phyloP scores from a whole-genome alignment of 2,888 invertebrate species.

The Helleia helle region DNA sequence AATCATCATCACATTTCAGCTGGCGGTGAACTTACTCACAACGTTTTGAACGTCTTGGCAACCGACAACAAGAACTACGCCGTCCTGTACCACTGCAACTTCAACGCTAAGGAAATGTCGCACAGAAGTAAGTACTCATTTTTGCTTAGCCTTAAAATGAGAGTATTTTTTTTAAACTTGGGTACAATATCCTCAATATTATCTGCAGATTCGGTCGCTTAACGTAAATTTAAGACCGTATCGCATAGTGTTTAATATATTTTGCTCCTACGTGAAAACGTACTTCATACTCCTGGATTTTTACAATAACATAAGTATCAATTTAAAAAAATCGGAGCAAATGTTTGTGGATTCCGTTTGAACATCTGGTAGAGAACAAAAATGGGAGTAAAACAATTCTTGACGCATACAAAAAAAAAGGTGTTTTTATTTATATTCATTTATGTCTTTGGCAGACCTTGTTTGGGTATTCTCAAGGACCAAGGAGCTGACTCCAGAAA shows the following conservation, averaged over 20 bases:
- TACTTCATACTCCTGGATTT: too few species aligned
- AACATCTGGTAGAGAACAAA: too few species aligned
- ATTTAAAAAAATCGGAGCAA: too few species aligned
- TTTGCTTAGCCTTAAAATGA: too few species aligned
- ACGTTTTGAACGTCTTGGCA: constrained; percentile 29
- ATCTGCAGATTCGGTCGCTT: background rate
- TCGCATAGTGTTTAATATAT: too few species aligned
- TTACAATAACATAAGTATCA: too few species aligned
- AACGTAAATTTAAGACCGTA: background rate
- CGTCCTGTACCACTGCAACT: constrained; percentile 75
- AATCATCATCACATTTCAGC: background rate
- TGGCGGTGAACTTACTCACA: constrained; percentile 23
- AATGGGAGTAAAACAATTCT: too few species aligned
- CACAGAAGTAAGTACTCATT: constrained; percentile 34
- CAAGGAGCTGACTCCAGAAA: background rate
- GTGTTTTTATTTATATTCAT: background rate
- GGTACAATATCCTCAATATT: too few species aligned
- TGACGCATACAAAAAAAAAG: background rate
- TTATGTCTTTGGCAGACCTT: background rate
- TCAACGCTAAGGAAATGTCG: constrained; percentile 42
- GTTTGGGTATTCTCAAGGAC: constrained; percentile 7
- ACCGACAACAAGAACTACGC: constrained; percentile 26
- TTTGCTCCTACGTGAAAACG: too few species aligned
- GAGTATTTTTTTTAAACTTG: too few species aligned
- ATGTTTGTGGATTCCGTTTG: too few species aligned